Base-by-base conservation (phyloP, 2,888 invertebrate species). In the Pheosia tremula region DNA sequence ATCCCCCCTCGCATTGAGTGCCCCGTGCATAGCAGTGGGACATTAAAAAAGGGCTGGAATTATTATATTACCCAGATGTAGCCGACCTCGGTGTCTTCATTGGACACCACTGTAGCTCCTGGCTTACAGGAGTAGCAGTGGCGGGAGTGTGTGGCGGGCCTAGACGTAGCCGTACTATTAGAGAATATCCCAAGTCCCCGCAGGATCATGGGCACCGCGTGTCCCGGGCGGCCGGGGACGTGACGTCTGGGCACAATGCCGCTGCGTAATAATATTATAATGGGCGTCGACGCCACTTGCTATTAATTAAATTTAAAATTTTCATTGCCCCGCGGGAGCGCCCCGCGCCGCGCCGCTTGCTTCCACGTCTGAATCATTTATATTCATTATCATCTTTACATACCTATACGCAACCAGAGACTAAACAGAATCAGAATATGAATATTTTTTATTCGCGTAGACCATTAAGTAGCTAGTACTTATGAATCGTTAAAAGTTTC, bases 281-380 rank as follows among this genome's bases (percentile, higher is more conserved):
- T 90, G 87, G 85, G 80, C 81, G 83, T 83, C 87, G 86, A 83
- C 86, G 86, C 86, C 88, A 90, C 90, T 90, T 88, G 88, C 86
- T 82, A 90, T 91, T 92, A 92, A 92, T 92, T 92, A 89, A 91
- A 91, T 90, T 92, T 90, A 88, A 92, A 90, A 91, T 91, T 88
- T 89, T 84, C 90, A 89, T 89, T 84, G 84, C 86, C 78, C 69
- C 66, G 69, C 73, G 74, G 36, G 74, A 24, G 24, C 24, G 24
- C 24, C 67, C 69, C 73, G 74, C 71, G 24, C 24, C 67, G 70
- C 73, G 74, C 71, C 72, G 72, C 78, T 79, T 75, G 74, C 75
- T 74, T 69, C 67, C 68, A 56, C 65, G 66, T 70, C 77, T 69
- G 67, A 64, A 57, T 57, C 56, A 62, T 63, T 61, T 66, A 59